Base-by-base conservation (phyloP, 2,113 vertebrate species). In the Dunckerocampus dactyliophorus region DNA sequence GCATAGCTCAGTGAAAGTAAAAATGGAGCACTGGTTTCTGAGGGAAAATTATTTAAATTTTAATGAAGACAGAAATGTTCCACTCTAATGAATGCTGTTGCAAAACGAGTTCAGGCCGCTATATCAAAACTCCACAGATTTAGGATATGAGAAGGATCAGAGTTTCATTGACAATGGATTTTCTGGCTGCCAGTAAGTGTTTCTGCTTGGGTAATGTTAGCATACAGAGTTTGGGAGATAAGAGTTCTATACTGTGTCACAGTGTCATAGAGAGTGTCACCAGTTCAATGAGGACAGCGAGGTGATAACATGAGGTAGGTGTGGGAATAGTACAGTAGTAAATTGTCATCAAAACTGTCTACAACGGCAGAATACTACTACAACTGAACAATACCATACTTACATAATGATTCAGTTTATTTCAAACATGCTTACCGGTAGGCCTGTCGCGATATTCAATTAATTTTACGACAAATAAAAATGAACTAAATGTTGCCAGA, bases 11-110 rank as follows among this genome's bases (percentile, higher is more conserved):
- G 77, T 75, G 54, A 79, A 87, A 79, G 65, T 74, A 68, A 76
- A 85, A 85, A 76, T 80, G 71, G 79, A 78, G 66, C 79, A 81
- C 62, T 74, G 77, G 67, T 76, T 88, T 83, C 80, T 71, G 49
- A 47, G 77, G 80, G 48, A 49, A 83, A 78, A 71, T 69, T 39
- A 76, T 74, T 84, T 62, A 47, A 69, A 81, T 80, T 82, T 84
- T 82, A 83, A 87, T 81, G 68, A 83, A 82, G 71, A 77, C 52
- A 76, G 72, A 77, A 82, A 79, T 63, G 60, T 74, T 67, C 77
- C 63, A 74, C 70, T 63, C 74, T 81, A 78, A 81, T 78, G 77
- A 81, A 62, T 70, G 72, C 43, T 42, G 62, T 56, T 63, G 54
- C 53, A 62, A 65, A 81, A 72, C 54, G 65, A 48, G 39, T 65